Percentiles rank a stretch among this genome's conserved stretches.
Conservation (phyloP, 1,140 invertebrate species). For the Pomacea maculata region DNA sequence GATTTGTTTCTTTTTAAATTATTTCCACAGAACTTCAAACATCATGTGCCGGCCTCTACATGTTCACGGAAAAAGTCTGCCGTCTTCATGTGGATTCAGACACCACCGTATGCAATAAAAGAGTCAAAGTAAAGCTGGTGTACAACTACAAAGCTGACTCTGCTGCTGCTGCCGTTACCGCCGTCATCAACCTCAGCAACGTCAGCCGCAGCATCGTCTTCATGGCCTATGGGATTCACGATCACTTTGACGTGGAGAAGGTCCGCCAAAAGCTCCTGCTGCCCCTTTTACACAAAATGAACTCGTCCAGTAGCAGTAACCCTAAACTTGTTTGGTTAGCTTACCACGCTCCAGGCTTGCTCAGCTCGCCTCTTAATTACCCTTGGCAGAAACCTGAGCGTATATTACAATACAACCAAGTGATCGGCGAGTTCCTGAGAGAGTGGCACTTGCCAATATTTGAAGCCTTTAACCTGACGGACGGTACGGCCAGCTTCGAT, state of each 20-base stretch:
- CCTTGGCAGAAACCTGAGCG: not conserved
- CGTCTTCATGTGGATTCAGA: not conserved
- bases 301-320: not conserved
- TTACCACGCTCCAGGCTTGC: not conserved
- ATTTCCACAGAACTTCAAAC: too few species aligned
- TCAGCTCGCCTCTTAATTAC: not conserved
- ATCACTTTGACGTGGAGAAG: not conserved
- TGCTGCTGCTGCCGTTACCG: not conserved
- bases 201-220: not conserved
- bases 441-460: constrained; percentile 11
- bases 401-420: not conserved
- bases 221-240: not conserved
- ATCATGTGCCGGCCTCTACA: not conserved
- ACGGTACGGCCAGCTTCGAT: constrained; percentile 27
- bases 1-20: too few species aligned
- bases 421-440: not conserved
- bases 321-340: not conserved
- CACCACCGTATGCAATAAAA: not conserved
- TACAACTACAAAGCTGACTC: too few species aligned
- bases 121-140: not conserved
- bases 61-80: constrained; percentile 4
- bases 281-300: constrained; percentile 1
- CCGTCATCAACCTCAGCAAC: not conserved
- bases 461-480: constrained; percentile 24
- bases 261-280: not conserved